Conservation (phyloP, 2,888 invertebrate genomes). For the Eupithecia exiguata region DNA sequence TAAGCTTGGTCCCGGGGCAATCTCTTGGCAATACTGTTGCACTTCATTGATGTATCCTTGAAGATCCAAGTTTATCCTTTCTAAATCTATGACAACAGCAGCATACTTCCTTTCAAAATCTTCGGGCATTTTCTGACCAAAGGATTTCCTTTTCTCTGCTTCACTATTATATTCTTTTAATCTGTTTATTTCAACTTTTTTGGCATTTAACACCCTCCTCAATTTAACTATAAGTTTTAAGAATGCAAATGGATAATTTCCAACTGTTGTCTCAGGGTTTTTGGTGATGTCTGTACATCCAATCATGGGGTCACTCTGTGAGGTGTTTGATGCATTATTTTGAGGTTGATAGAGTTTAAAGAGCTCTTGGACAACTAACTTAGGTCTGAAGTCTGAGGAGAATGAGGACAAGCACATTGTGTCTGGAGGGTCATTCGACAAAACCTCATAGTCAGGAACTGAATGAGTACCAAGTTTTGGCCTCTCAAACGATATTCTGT, state of each 20-base stretch:
- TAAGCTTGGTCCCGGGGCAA: conserved; percentile 93
- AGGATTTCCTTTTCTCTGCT: conserved; percentile 93
- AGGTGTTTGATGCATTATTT: conserved; percentile 61
- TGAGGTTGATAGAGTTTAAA: conserved; percentile 73
- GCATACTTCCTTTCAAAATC: conserved; percentile 97
- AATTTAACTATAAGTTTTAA: conserved; percentile 94
- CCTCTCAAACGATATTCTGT: conserved; percentile 97
- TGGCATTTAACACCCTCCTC: conserved; percentile 92
- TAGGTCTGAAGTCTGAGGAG: conserved; percentile 90
- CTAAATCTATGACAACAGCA: conserved; percentile 92
- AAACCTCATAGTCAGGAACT: conserved; percentile 97
- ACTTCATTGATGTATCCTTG: conserved; percentile 93
- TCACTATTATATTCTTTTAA: conserved; percentile 94
- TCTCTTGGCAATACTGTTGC: conserved; percentile 92
- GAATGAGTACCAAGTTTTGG: conserved; percentile 97
- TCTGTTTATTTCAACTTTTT: conserved; percentile 90
- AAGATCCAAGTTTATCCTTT: conserved; percentile 94
- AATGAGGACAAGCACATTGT: conserved; percentile 94
- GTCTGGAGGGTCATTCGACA: conserved; percentile 96
- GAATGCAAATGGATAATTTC: conserved; percentile 93
- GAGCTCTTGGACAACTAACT: conserved; percentile 85
- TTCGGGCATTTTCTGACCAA: conserved; percentile 89
- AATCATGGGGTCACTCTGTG: conserved; percentile 89
- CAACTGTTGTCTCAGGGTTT: conserved; percentile 83
- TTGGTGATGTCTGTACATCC: conserved; percentile 76